Percentiles rank a stretch among this genome's conserved stretches.
Evolutionary conservation across 2,113 vertebrate genomes (phyloP).

Genomic region (Steatornis caripensis): DNA sequence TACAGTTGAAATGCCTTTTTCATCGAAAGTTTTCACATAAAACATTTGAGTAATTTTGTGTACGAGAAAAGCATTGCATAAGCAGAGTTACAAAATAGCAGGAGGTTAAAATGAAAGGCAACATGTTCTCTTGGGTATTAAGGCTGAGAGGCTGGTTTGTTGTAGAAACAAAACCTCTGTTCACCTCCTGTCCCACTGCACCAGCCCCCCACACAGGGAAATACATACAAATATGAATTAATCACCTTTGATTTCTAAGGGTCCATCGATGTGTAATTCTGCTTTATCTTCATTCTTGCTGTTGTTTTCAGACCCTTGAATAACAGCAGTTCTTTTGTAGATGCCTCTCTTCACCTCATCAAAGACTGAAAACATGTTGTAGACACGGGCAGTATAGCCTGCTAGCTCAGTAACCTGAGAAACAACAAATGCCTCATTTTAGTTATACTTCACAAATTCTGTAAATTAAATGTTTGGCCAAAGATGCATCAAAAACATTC

Average conservation of each 20-base stretch:
- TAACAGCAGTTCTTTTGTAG: slow-evolving; percentile 84
- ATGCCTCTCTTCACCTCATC: slow-evolving; percentile 92
- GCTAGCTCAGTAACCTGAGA: slow-evolving; percentile 92
- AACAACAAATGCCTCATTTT: slow-evolving; percentile 1
- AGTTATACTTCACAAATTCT: not conserved
- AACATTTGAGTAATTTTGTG: not conserved
- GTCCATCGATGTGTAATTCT: slow-evolving; percentile 79
- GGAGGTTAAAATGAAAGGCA: not conserved
- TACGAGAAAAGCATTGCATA: not conserved
- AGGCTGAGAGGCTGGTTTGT: not conserved
- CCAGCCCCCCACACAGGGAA: not conserved
- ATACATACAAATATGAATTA: not conserved
- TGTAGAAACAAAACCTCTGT: not conserved
- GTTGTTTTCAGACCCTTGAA: slow-evolving; percentile 60
- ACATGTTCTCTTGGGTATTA: not conserved
- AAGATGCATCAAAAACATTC: not conserved
- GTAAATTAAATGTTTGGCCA: not conserved
- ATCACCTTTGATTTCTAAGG: slow-evolving; percentile 90
- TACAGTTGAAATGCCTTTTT: not conserved
- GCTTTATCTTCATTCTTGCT: slow-evolving; percentile 70
- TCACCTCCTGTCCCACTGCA: not conserved
- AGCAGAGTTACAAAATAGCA: not conserved
- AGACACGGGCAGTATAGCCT: slow-evolving; percentile 92
- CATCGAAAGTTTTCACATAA: not conserved
- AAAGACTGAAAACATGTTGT: slow-evolving; percentile 96